Evolutionary conservation across 1,140 invertebrate species (phyloP), one percentile per base, ranked within the genome.

Genomic region (Sycophila sp.): DNA sequence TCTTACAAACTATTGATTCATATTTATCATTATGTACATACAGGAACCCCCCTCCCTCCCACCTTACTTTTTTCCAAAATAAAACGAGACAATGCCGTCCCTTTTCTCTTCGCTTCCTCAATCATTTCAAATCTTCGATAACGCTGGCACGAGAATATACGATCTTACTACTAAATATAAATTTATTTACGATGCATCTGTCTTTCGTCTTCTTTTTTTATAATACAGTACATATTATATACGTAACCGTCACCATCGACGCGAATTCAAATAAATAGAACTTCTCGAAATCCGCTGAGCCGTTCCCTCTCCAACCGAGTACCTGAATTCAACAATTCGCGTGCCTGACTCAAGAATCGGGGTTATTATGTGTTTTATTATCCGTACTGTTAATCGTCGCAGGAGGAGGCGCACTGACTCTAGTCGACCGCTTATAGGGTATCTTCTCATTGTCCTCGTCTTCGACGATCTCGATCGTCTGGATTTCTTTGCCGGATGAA

Each of bases 381-480:
- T 69, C 66, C 13, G 36, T 22, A 11, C 55, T 30, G 47, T 22
- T 7, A 26, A 15, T 59, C 30, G 47, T 62, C 15, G 45, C n/a
- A 42, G 45, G 36, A 22, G 67, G 8, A 34, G 42, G 24, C 40
- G 49, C 17, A 56, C 22, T 56, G 26, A 58, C 71, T 7, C 78
- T 76, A 62, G 69, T 32, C 2, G 60, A 65, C 64, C 70, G 79
- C 36, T 80, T 83, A 4, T 53, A 60, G 2, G 75, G 72, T 34
- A 72, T 58, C 10, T 74, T 70, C 19, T 74, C 72, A n/a, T n/a
- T n/a, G 7, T 78, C 78, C 2, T 82, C 80, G 1, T 76, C 75
- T 24, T 80, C 77, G 7, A 72, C 32, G 1, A 74, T 24, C 2
- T 80, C 74, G 26, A 74, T 47, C 17, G 59, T 34, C 24, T 77